phyloP scores from a whole-genome alignment of 2,797 vertebrate genomes.

The Gouania willdenowi region DNA sequence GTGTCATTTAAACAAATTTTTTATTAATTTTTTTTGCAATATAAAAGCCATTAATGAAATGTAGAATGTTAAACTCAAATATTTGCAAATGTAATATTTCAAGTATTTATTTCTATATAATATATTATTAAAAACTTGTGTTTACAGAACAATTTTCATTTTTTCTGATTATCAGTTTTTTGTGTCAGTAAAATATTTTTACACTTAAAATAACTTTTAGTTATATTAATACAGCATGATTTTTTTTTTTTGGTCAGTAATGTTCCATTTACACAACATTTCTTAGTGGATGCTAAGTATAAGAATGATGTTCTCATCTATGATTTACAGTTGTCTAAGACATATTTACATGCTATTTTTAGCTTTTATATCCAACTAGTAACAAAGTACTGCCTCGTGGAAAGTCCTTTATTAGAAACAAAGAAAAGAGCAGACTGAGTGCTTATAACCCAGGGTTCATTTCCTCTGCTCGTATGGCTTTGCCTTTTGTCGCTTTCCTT shows the following conservation, averaged over 20 bases:
- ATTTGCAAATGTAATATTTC: neutral
- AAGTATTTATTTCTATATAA: too few relatives aligned
- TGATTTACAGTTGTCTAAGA: slow-evolving; percentile 21
- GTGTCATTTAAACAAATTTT: too few relatives aligned
- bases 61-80: neutral
- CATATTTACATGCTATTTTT: slow-evolving; percentile 20
- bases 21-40: too few relatives aligned
- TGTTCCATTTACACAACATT: slow-evolving; percentile 27
- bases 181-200: slow-evolving; percentile 10
- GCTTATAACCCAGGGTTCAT: slow-evolving; percentile 35
- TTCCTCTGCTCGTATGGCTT: slow-evolving; percentile 30
- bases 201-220: neutral
- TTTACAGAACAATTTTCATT: neutral
- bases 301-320: too few relatives aligned
- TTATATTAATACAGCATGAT: slow-evolving; percentile 17
- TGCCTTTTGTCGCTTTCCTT: slow-evolving; percentile 38
- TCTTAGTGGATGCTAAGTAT: neutral
- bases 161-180: slow-evolving; percentile 1
- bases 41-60: too few relatives aligned
- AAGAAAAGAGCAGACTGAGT: slow-evolving; percentile 41
- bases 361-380: slow-evolving; percentile 11
- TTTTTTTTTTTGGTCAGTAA: slow-evolving; percentile 26
- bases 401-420: too few relatives aligned
- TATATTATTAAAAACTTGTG: too few relatives aligned
- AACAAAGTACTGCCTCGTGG: too few relatives aligned